Evolutionary conservation across 2,888 invertebrate genomes (phyloP).

Genomic region (Leucophenga montana): DNA sequence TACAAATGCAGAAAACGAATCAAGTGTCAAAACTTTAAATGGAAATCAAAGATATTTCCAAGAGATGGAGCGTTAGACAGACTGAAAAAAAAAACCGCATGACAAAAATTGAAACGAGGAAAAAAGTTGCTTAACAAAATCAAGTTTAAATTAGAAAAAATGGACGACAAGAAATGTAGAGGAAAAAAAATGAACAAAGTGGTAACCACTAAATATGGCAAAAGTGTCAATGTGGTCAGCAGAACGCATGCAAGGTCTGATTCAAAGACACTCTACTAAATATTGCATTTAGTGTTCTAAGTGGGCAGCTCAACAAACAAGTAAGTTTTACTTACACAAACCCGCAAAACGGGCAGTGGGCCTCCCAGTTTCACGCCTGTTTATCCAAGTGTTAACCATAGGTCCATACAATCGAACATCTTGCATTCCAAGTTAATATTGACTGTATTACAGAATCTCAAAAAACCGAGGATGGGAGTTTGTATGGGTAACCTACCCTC

Average conservation of each 20-base stretch:
- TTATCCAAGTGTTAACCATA: too few relatives aligned
- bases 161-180: background rate
- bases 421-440: too few relatives aligned
- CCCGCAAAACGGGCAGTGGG: too few relatives aligned
- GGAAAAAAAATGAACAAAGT: background rate
- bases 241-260: background rate
- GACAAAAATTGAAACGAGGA: background rate
- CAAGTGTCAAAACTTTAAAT: conserved; percentile 34
- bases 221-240: conserved; percentile 5
- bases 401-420: too few relatives aligned
- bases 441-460: too few relatives aligned
- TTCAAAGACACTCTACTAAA: background rate
- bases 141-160: conserved; percentile 31
- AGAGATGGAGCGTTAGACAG: background rate
- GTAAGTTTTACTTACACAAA: too few relatives aligned
- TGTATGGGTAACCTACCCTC: too few relatives aligned
- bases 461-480: too few relatives aligned
- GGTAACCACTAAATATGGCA: conserved; percentile 2
- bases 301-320: too few relatives aligned
- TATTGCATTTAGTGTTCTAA: background rate
- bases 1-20: background rate
- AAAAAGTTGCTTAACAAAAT: conserved; percentile 33
- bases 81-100: background rate
- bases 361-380: too few relatives aligned
- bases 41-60: conserved; percentile 39